A percentile compares a stretch with the other conserved stretches of the same genome.
These are phyloP conservation scores for Hypocryptadius cinnamomeus DNA, from an alignment of 2,113 vertebrate genomes.

Conservation along the genomic window DNA sequence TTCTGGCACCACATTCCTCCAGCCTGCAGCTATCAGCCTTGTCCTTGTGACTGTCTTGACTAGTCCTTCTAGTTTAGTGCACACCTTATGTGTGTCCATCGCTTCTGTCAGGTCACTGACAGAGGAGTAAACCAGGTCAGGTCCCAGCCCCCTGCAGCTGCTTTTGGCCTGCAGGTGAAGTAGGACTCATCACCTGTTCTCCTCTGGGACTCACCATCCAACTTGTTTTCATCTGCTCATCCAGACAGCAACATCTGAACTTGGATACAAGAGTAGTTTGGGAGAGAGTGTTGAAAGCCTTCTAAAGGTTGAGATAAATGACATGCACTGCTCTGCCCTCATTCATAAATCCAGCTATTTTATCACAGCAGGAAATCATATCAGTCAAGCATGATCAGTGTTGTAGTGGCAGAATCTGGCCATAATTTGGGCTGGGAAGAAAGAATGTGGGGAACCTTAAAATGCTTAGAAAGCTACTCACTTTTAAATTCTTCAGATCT, in stretches of 20 bases:
- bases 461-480: slow-evolving; percentile 51
- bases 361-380: not conserved
- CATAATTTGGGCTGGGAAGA: not conserved
- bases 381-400: not conserved
- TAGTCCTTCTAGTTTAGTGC: not conserved
- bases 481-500: slow-evolving; percentile 77
- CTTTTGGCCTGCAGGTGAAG: not conserved
- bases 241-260: not conserved
- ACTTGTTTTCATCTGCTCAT: not conserved
- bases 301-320: not conserved
- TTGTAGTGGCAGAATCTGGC: not conserved
- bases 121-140: not conserved
- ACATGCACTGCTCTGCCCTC: not conserved
- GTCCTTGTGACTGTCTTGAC: not conserved
- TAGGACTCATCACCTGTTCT: not conserved
- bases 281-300: not conserved
- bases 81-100: not conserved
- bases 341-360: not conserved
- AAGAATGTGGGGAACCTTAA: not conserved
- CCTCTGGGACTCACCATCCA: not conserved
- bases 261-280: not conserved
- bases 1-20: not conserved
- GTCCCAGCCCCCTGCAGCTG: not conserved
- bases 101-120: not conserved
- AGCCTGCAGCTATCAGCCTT: not conserved